phyloP scores from a whole-genome alignment of 2,888 invertebrate species.

The Himalopsyche anomala region DNA sequence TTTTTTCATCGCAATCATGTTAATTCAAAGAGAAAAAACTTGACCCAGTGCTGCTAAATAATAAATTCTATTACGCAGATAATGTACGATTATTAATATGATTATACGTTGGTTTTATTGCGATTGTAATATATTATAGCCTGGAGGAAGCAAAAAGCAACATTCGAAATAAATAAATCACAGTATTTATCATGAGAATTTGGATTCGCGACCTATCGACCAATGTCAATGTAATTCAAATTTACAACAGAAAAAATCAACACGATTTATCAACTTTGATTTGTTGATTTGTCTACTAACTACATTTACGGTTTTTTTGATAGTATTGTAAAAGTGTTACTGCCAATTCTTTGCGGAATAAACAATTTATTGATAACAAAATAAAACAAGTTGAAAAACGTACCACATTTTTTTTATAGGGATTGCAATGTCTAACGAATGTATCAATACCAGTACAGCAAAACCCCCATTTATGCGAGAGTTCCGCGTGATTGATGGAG shows the following conservation, averaged over 20 bases:
- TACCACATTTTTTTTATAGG: too few species aligned
- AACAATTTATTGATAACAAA: not conserved
- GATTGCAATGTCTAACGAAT: too few species aligned
- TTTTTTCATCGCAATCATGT: not conserved
- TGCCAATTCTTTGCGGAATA: not conserved
- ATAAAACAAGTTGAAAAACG: too few species aligned
- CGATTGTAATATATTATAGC: not conserved
- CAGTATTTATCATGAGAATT: not conserved
- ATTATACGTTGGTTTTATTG: slow-evolving; percentile 17
- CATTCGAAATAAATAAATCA: slow-evolving; percentile 31
- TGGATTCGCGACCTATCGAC: not conserved
- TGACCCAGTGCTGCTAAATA: slow-evolving; percentile 23
- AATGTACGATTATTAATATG: slow-evolving; percentile 5
- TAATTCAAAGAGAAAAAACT: slow-evolving; percentile 3
- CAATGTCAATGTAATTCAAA: not conserved
- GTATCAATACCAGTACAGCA: too few species aligned
- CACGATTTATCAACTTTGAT: not conserved
- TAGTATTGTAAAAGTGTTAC: not conserved
- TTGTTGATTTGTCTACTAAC: not conserved
- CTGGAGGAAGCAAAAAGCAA: slow-evolving; percentile 1
- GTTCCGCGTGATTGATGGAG: too few species aligned
- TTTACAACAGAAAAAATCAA: not conserved
- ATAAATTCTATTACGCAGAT: not conserved
- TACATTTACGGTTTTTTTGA: not conserved
- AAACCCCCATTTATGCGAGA: too few species aligned